Conservation (phyloP, 2,888 invertebrate species). For the Euclidia mi region DNA sequence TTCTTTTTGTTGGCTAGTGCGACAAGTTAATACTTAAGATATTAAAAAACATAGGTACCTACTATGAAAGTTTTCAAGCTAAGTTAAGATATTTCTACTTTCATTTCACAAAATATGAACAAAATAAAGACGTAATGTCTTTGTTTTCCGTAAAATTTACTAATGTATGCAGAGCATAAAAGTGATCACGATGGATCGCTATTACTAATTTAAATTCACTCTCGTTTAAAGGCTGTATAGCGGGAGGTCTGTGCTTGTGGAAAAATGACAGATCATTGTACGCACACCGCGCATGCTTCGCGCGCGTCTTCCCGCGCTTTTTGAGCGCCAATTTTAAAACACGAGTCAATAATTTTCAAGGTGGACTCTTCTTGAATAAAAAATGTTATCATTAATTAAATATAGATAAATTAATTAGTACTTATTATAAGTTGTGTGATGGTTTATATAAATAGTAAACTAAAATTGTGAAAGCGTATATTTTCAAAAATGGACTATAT, state of each 20-base stretch:
- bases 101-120: too few species aligned
- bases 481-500: conserved; percentile 24
- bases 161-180: conserved; percentile 66
- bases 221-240: conserved; percentile 70
- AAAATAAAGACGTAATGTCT: conserved; percentile 32
- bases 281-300: conserved; percentile 77
- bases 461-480: conserved; percentile 4
- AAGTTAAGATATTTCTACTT: too few species aligned
- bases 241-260: conserved; percentile 67
- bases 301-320: conserved; percentile 78
- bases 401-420: not conserved
- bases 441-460: not conserved
- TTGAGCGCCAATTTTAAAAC: conserved; percentile 66
- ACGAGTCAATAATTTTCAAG: not conserved
- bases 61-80: too few species aligned
- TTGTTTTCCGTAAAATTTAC: conserved; percentile 60
- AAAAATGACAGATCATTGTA: conserved; percentile 75
- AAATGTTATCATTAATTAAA: not conserved
- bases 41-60: too few species aligned
- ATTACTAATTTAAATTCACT: conserved; percentile 57
- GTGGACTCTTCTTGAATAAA: not conserved
- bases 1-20: too few species aligned
- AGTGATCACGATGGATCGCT: conserved; percentile 60
- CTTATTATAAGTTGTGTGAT: not conserved
- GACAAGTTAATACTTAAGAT: too few species aligned